These are phyloP conservation scores for Ambastaia sidthimunki DNA, from an alignment of 2,797 vertebrate genomes.

Conservation along the genomic window DNA sequence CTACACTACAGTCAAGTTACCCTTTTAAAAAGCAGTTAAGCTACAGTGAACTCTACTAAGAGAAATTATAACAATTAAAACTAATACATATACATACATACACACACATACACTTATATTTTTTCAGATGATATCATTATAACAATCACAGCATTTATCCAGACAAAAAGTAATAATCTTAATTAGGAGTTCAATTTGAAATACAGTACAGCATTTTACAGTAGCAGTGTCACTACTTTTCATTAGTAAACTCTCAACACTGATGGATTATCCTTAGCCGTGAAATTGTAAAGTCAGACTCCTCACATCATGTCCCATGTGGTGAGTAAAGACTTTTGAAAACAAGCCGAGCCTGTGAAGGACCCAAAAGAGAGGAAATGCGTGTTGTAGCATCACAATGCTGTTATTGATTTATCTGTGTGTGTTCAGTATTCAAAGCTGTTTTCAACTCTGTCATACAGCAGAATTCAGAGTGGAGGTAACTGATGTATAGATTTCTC, in stretches of 20 bases:
- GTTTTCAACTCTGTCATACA: slow-evolving; percentile 36
- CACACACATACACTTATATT: no score
- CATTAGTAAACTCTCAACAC: background rate
- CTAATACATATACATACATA: no score
- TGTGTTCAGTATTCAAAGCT: slow-evolving; percentile 5
- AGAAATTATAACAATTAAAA: no score
- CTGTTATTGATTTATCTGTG: slow-evolving; percentile 47
- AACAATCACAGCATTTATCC: no score
- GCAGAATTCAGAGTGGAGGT: slow-evolving; percentile 9
- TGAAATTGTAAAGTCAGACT: background rate
- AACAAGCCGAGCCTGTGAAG: slow-evolving; percentile 1
- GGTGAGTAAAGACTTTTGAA: background rate
- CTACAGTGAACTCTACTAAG: background rate
- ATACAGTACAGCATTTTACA: background rate
- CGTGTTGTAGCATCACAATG: background rate
- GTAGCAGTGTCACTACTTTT: background rate
- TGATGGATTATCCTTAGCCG: background rate
- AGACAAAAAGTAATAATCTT: no score
- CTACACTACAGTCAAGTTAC: background rate
- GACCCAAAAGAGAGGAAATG: slow-evolving; percentile 9
- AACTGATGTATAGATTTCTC: slow-evolving; percentile 28
- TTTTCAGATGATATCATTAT: no score
- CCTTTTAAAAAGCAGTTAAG: background rate
- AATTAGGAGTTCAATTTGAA: no score
- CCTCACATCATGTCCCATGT: background rate